These are phyloP conservation scores for Gopherus evgoodei DNA, from an alignment of 2,113 vertebrate species.

Conservation along the genomic window DNA sequence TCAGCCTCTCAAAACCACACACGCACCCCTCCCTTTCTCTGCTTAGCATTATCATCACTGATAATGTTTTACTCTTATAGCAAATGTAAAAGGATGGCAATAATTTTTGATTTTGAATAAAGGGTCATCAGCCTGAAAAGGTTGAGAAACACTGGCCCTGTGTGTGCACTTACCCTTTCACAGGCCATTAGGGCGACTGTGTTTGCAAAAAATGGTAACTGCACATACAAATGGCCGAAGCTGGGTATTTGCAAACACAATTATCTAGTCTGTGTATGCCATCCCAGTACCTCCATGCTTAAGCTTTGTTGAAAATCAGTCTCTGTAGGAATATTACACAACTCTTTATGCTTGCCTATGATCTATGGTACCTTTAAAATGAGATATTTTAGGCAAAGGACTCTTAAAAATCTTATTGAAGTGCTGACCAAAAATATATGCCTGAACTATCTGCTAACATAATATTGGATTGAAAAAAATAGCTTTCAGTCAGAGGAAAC, in stretches of 20 bases:
- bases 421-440: background rate
- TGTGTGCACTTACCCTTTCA: background rate
- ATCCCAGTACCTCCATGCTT: background rate
- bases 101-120: background rate
- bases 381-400: background rate
- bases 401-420: background rate
- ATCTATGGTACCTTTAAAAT: background rate
- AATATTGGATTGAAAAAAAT: background rate
- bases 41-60: background rate
- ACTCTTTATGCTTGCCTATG: background rate
- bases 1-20: background rate
- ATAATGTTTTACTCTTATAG: background rate
- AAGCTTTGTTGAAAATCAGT: background rate
- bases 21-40: background rate
- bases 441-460: background rate
- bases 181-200: background rate
- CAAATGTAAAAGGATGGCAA: background rate
- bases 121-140: background rate
- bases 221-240: background rate
- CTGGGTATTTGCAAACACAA: no score
- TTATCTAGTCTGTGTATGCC: background rate
- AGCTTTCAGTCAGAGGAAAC: fast-evolving
- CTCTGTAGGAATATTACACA: background rate
- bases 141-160: background rate
- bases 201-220: background rate